Base-by-base conservation (phyloP, 2,888 invertebrate genomes). In the Gasteruption jaculator region DNA sequence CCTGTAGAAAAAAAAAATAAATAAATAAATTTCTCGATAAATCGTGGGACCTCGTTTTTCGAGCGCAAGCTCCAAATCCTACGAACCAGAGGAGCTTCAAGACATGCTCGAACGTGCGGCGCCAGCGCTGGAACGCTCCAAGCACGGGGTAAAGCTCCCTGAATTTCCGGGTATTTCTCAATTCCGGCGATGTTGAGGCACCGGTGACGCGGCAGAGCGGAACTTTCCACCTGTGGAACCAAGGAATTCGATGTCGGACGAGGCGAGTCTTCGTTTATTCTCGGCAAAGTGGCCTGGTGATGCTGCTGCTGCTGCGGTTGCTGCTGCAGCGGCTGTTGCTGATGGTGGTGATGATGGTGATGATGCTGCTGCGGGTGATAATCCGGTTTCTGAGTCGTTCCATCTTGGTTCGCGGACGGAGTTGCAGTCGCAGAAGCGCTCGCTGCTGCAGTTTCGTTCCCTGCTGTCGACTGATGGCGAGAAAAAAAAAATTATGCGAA, bases 101-200 rank as follows among this genome's bases (percentile, higher is more conserved):
- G 76, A 30, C 81, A 75, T 45, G 76, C 75, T 43, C 83, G 76
- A 56, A 80, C 74, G 57, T 64, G 68, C 38, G 75, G 71, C 38
- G 75, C 75, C 56, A 76, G 76, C 37, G 79, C 80, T n/a, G 88
- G 87, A 58, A 84, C 74, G 27, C 85, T 85, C 86, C 87, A 86
- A 52, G 84, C 83, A 43, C 83, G 73, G 0, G 86, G 86, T 56
- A 87, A 72, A 2, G 76, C 74, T 10, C 78, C 77, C 61, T 81
- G 80, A 41, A 87, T 71, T 45, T 83, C 80, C 6, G 83, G 82
- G 71, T 83, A 87, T 43, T 84, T 84, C 56, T 86, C 87, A 32
- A 88, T 86, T 27, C 87, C 87, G 30, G 85, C 83, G 56, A 88
- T 86, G 69, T 87, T 85, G 22, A 88, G 75, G 62, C 83, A 85